Conservation (phyloP, 2,888 invertebrate genomes). For the Drosophila histrio region DNA sequence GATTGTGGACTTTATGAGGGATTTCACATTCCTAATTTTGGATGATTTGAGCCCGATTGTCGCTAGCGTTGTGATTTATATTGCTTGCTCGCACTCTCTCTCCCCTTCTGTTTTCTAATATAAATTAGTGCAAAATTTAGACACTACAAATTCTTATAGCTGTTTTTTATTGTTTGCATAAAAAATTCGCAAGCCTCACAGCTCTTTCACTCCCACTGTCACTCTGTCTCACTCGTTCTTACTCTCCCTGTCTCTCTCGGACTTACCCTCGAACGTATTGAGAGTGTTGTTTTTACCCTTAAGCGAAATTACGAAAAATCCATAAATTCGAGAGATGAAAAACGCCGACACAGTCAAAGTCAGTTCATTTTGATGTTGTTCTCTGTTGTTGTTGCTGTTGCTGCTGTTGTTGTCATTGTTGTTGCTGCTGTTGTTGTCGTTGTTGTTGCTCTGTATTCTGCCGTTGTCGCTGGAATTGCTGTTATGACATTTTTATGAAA, state of each 20-base stretch:
- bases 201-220: slow-evolving; percentile 1
- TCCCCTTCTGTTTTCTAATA: slow-evolving; percentile 25
- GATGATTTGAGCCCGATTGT: not conserved
- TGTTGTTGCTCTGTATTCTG: slow-evolving; percentile 33
- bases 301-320: slow-evolving; percentile 63
- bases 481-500: slow-evolving; percentile 82
- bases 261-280: slow-evolving; percentile 22
- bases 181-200: slow-evolving; percentile 37
- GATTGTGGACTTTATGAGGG: slow-evolving; percentile 8
- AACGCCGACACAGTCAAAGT: slow-evolving; percentile 71
- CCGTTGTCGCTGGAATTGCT: slow-evolving; percentile 70
- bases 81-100: not conserved
- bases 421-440: slow-evolving; percentile 31
- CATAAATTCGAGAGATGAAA: slow-evolving; percentile 76
- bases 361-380: slow-evolving; percentile 51
- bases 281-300: slow-evolving; percentile 52
- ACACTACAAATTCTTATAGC: slow-evolving; percentile 55
- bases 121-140: slow-evolving; percentile 66
- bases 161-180: slow-evolving; percentile 50
- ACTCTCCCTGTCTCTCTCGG: not conserved
- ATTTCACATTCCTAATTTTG: slow-evolving; percentile 7
- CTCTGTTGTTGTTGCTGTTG: slow-evolving; percentile 31
- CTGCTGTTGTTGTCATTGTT: slow-evolving; percentile 32
- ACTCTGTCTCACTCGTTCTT: not conserved
- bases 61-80: not conserved